Base-by-base conservation (phyloP, 2,113 vertebrate species). In the Callochromis pleurospilus region DNA sequence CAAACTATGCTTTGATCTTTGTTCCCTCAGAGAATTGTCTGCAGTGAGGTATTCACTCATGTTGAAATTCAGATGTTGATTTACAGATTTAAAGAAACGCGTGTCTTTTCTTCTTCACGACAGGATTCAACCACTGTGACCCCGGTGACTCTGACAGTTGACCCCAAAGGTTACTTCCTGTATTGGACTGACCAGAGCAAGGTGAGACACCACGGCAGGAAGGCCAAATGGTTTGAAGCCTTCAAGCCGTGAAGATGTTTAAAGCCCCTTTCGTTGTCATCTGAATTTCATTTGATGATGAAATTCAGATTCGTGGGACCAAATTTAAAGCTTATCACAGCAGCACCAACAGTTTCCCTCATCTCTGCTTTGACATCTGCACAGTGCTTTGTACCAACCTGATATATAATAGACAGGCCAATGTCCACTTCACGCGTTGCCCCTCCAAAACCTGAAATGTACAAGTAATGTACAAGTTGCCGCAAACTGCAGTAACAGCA, bases 171-270 rank as follows among this genome's bases (percentile, higher is more conserved):
- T 90, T 98, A 98, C 97, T 99, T 98, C 97, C 96, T 99, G 82
- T 98, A 98, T 82, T 99, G 98, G 98, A 98, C 97, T 5, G 98
- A 99, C 95, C 98, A 99, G 93, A 99, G 97, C 92, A 99, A 99
- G 98, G 98, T 99, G 96, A 97, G 95, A 89, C 51, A 58, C 42
- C 19, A 21, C 24, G 49, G 7, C 45, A 24, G 9, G 3, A 29
- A 15, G 15, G 15, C n/a, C 54, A 51, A 2, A 11, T 84, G 26
- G 38, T 85, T 62, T 7, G 7, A 5, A 38, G 36, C 82, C 15
- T 26, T 47, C 8, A 14, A 56, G 6, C 2, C 47, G 53, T 62
- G 2, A 10, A 5, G 6, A 38, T 19, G 73, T 62, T 7, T 53
- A 13, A 56, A 60, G n/a, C n/a, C 9, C 0, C 6, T 38, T 24